phyloP scores from a whole-genome alignment of 2,113 vertebrate species.

The Hylia prasina region DNA sequence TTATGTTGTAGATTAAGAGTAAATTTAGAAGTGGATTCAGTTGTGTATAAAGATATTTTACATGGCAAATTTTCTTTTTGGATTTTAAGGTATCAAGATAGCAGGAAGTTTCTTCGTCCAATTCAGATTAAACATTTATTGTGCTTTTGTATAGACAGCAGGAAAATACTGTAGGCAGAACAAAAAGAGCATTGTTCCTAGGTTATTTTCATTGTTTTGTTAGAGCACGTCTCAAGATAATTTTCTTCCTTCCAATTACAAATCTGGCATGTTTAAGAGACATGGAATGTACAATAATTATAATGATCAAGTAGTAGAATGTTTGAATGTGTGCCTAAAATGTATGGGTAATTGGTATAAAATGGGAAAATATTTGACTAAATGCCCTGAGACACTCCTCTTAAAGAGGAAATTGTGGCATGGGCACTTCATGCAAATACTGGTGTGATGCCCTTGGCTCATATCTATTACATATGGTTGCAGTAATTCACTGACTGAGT shows the following conservation, averaged over 20 bases:
- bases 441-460: not conserved
- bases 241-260: slow-evolving; percentile 52
- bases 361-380: slow-evolving; percentile 16
- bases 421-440: not conserved
- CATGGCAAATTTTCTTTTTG: not conserved
- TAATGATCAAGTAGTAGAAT: slow-evolving; percentile 33
- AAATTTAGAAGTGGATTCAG: not conserved
- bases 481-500: not conserved
- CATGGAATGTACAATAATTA: slow-evolving; percentile 58
- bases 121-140: not conserved
- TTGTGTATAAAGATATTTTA: not conserved
- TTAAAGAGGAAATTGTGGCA: not conserved
- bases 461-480: not conserved
- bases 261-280: slow-evolving; percentile 36
- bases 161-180: not conserved
- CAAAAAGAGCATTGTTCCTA: slow-evolving; percentile 49
- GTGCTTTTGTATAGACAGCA: not conserved
- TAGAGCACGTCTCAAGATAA: slow-evolving; percentile 35
- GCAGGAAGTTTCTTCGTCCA: slow-evolving; percentile 11
- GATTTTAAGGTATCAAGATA: not conserved
- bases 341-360: slow-evolving; percentile 26
- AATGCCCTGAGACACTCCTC: not conserved
- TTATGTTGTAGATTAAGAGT: not conserved
- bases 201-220: slow-evolving; percentile 49
- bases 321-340: slow-evolving; percentile 57